Conservation (phyloP, 2,888 invertebrate genomes). For the Agrochola macilenta region DNA sequence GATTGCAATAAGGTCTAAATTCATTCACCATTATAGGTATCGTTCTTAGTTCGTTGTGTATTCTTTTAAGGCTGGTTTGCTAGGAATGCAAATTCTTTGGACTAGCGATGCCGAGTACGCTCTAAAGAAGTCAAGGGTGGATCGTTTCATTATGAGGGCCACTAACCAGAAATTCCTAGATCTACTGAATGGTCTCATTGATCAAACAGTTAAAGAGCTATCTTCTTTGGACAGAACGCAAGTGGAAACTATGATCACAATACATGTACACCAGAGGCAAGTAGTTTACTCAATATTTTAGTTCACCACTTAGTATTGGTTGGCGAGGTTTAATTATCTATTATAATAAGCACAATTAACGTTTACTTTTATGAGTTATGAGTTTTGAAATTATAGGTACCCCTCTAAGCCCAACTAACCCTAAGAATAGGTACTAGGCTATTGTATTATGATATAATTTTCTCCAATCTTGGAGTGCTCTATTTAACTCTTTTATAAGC, state of each 20-base stretch:
- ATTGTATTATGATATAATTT: neutral
- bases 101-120: constrained; percentile 96
- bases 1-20: too few species aligned
- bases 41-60: neutral
- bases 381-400: neutral
- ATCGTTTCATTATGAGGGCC: constrained; percentile 94
- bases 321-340: neutral
- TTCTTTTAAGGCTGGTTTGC: constrained; percentile 92
- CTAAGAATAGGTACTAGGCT: neutral
- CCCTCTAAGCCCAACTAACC: neutral
- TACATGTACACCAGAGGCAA: constrained; percentile 97
- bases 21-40: neutral
- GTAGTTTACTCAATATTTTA: constrained; percentile 5
- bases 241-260: constrained; percentile 97
- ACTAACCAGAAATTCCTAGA: constrained; percentile 95
- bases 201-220: constrained; percentile 95
- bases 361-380: neutral
- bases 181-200: constrained; percentile 95
- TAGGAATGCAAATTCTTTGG: constrained; percentile 96
- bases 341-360: neutral
- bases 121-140: constrained; percentile 92
- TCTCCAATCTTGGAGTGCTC: neutral
- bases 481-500: constrained; percentile 44
- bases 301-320: too few species aligned
- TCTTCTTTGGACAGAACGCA: constrained; percentile 93